These are phyloP conservation scores for Chloroceryle inda DNA, from an alignment of 2,797 vertebrate genomes.

Conservation along the genomic window DNA sequence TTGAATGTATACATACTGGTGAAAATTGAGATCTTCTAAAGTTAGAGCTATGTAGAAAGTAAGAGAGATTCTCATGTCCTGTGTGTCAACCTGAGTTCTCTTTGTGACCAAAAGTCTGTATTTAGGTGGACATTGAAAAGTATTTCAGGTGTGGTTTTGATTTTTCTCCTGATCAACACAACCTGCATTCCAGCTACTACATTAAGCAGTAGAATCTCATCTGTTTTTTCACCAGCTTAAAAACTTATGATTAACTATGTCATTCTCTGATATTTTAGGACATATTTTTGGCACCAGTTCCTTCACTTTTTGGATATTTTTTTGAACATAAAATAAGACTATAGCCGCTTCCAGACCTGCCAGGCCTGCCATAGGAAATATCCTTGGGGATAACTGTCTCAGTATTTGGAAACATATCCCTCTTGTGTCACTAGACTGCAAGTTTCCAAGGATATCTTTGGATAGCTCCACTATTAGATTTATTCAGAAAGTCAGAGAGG, in stretches of 20 bases:
- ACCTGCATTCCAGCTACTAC: neutral
- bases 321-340: conserved; percentile 34
- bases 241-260: neutral
- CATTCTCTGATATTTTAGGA: conserved; percentile 6
- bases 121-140: neutral
- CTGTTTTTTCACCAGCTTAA: neutral
- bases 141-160: neutral
- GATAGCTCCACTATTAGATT: conserved; percentile 66
- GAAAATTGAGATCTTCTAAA: neutral
- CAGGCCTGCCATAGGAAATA: conserved; percentile 55
- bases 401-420: conserved; percentile 56
- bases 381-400: conserved; percentile 64
- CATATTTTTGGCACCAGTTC: conserved; percentile 48
- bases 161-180: neutral
- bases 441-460: conserved; percentile 75
- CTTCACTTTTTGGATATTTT: conserved; percentile 21
- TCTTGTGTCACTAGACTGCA: conserved; percentile 50
- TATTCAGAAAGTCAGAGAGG: conserved; percentile 56
- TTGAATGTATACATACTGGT: neutral
- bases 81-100: neutral
- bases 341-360: conserved; percentile 51
- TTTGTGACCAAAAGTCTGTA: neutral
- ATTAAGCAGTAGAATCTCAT: neutral
- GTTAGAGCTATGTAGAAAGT: neutral
- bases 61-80: neutral